Conservation (phyloP, 2,113 vertebrate species). For the Tenebrosternarchus preto region DNA sequence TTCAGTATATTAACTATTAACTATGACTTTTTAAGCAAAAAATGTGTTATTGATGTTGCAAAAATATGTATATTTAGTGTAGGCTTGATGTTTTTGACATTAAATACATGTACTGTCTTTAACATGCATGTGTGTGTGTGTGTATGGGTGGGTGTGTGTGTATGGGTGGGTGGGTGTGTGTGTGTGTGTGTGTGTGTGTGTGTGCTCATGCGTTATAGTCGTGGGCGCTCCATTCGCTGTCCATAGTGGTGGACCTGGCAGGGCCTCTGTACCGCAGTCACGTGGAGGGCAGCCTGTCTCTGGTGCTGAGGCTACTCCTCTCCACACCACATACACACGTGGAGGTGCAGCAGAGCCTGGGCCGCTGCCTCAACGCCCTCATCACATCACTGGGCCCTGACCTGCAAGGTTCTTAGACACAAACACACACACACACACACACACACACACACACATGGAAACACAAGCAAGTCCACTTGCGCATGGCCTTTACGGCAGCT, state of each 20-base stretch:
- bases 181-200: no score
- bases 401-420: slow-evolving; percentile 62
- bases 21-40: neutral
- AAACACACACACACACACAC: neutral
- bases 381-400: slow-evolving; percentile 72
- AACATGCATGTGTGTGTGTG: no score
- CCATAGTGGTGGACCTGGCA: slow-evolving; percentile 83
- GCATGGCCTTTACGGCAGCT: slow-evolving; percentile 96
- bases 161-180: no score
- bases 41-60: neutral
- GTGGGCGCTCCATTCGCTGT: slow-evolving; percentile 90
- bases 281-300: slow-evolving; percentile 81
- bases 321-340: slow-evolving; percentile 81
- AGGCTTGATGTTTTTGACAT: neutral
- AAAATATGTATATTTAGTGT: neutral
- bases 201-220: slow-evolving; percentile 54
- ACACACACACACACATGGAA: slow-evolving; percentile 16
- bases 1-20: no score
- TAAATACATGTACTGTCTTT: neutral
- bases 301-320: slow-evolving; percentile 83
- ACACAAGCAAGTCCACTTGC: no score
- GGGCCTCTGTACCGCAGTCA: slow-evolving; percentile 82
- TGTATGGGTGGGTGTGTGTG: no score
- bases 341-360: slow-evolving; percentile 82
- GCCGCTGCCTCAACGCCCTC: slow-evolving; percentile 64